phyloP scores from a whole-genome alignment of 2,888 invertebrate genomes.

The Dexiosoma caninum region DNA sequence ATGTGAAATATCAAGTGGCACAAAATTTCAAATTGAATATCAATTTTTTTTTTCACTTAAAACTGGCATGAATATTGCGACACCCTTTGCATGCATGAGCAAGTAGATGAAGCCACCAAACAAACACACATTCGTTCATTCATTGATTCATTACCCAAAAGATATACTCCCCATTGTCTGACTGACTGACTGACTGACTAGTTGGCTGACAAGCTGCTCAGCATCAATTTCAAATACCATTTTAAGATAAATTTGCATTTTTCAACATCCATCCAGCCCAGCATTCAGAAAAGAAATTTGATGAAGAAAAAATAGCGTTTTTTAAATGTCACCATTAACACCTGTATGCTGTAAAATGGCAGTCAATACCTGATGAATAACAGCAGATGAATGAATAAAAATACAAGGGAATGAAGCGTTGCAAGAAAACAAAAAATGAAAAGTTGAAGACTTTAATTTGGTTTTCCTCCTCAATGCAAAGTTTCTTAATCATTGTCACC shows the following conservation, averaged over 20 bases:
- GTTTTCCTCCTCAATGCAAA: slow-evolving; percentile 41
- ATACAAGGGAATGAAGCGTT: background rate
- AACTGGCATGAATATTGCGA: too few species aligned
- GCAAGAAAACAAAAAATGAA: slow-evolving; percentile 7
- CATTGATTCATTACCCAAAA: slow-evolving; percentile 17
- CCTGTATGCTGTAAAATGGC: slow-evolving; percentile 39
- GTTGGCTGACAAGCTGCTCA: slow-evolving; percentile 46
- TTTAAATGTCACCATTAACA: slow-evolving; percentile 40
- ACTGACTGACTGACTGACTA: slow-evolving; percentile 5
- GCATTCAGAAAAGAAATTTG: background rate
- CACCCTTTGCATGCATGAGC: background rate
- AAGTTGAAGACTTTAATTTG: slow-evolving; percentile 44
- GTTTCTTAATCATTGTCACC: slow-evolving; percentile 39
- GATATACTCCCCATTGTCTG: background rate
- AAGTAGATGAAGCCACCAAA: background rate
- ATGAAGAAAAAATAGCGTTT: background rate
- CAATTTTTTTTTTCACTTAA: too few species aligned
- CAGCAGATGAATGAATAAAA: background rate
- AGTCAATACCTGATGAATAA: slow-evolving; percentile 36
- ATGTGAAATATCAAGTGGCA: too few species aligned
- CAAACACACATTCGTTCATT: background rate
- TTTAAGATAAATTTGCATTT: slow-evolving; percentile 56
- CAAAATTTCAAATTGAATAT: too few species aligned
- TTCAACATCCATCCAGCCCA: slow-evolving; percentile 22
- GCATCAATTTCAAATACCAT: slow-evolving; percentile 58